Evolutionary conservation across 2,113 vertebrate genomes (phyloP).

Genomic region (Galeopterus variegatus): DNA sequence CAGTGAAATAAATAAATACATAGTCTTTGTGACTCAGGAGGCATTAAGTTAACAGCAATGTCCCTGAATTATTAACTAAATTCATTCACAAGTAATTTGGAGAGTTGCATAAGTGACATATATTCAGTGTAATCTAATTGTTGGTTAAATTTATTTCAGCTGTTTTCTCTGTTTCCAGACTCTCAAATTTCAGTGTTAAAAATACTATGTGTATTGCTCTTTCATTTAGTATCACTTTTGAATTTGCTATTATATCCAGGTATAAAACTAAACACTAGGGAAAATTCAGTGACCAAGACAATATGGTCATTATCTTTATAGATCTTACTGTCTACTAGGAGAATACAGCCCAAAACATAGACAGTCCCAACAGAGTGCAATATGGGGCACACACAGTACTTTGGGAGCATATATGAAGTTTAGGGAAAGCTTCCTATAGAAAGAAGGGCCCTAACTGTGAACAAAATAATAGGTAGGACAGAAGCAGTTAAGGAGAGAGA

Average conservation of each 20-base stretch:
- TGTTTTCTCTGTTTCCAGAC: background rate
- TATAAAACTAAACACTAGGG: background rate
- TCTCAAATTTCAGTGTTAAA: background rate
- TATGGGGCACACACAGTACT: accelerated
- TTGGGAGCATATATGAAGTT: background rate
- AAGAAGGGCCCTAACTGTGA: background rate
- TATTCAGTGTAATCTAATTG: background rate
- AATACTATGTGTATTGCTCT: background rate
- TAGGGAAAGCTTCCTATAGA: background rate
- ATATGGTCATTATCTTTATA: background rate
- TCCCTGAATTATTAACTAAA: conserved; percentile 3
- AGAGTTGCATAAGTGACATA: background rate
- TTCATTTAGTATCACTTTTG: background rate
- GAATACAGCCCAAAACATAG: background rate
- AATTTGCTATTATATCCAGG: background rate
- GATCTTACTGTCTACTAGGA: background rate
- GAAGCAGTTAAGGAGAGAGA: background rate
- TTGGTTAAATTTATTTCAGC: background rate
- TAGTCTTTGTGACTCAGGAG: background rate
- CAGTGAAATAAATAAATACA: background rate
- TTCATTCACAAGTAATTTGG: background rate
- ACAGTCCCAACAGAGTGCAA: background rate
- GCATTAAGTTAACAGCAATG: background rate
- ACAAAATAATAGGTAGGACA: background rate
- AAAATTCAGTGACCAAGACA: background rate